phyloP scores from a whole-genome alignment of 2,113 vertebrate species.

The Manacus vitellinus region DNA sequence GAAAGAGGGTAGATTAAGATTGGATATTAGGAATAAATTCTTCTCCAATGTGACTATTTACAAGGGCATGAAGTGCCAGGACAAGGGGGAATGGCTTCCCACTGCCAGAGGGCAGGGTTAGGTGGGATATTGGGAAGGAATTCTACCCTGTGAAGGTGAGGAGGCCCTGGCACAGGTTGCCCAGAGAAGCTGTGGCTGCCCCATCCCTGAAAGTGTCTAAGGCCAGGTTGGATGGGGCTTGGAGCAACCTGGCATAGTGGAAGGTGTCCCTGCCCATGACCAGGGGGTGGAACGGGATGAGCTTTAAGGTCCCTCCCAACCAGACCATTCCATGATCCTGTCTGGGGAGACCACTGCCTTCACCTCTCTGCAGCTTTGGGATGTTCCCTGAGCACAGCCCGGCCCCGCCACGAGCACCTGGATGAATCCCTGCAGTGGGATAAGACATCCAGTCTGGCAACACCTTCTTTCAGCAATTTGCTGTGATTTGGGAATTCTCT shows the following conservation, averaged over 20 bases:
- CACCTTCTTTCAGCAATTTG: neutral
- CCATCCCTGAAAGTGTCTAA: fast-evolving
- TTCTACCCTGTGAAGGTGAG: neutral
- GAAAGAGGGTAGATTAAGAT: neutral
- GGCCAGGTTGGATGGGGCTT: fast-evolving
- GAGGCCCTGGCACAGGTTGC: fast-evolving
- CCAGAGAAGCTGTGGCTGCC: neutral
- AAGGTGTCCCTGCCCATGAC: neutral
- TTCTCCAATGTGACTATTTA: too few species aligned
- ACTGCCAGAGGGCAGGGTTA: too few species aligned
- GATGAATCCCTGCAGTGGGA: neutral
- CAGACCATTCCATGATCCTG: too few species aligned
- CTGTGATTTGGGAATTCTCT: neutral
- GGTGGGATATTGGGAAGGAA: neutral
- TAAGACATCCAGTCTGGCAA: neutral
- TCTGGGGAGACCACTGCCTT: neutral
- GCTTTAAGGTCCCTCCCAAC: neutral
- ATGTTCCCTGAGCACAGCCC: neutral
- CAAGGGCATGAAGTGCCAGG: too few species aligned
- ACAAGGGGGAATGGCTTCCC: too few species aligned
- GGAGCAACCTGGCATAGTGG: neutral
- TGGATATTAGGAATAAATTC: neutral
- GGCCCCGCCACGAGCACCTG: neutral
- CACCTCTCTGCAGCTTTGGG: neutral
- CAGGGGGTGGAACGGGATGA: neutral